Evolutionary conservation across 2,113 vertebrate species (phyloP), one percentile per base, ranked within the genome.

Genomic region (Coracopsis vasa): DNA sequence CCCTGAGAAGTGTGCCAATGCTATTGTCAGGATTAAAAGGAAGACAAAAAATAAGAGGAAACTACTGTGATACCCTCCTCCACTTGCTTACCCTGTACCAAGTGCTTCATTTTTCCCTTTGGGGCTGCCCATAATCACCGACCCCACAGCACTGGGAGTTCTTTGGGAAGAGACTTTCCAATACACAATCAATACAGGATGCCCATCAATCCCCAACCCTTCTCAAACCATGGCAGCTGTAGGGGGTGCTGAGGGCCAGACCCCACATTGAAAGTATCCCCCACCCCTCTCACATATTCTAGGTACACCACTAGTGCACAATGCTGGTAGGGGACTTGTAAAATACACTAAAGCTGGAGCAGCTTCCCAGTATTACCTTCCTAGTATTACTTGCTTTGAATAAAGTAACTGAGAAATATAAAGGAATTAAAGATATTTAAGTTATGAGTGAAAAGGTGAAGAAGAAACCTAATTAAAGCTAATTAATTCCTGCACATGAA

Each of bases 211-310:
- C 2, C 21, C 16, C 61, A 82, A 1, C 1, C 8, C 42, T 42
- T 54, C 56, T n/a, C 45, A 78, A 50, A 35, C 7, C 10, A 3
- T 0, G 2, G 14, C 2, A 5, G 27, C 16, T 9, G 4, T 11
- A 88, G 33, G 14, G 9, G 81, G 9, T 5, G 45, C 37, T 12
- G 15, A 60, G 44, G 23, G 19, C 20, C 77, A 82, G 33, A 62
- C 7, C 13, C 17, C 50, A 79, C 0, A 4, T 7, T 35, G 17
- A 16, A 78, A 53, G 16, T 13, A 9, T 71, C 42, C 47, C 28
- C 27, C 17, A 64, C 3, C 28, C 35, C 35, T 51, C 28, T 10
- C 42, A 13, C 4, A 2, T 39, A 14, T 73, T 29, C 35, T 4
- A 19, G 16, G 16, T 6, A 28, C 58, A 28, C 2, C 58, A 9